phyloP scores from a whole-genome alignment of 1,140 invertebrate genomes.

The Drosophila melanica region DNA sequence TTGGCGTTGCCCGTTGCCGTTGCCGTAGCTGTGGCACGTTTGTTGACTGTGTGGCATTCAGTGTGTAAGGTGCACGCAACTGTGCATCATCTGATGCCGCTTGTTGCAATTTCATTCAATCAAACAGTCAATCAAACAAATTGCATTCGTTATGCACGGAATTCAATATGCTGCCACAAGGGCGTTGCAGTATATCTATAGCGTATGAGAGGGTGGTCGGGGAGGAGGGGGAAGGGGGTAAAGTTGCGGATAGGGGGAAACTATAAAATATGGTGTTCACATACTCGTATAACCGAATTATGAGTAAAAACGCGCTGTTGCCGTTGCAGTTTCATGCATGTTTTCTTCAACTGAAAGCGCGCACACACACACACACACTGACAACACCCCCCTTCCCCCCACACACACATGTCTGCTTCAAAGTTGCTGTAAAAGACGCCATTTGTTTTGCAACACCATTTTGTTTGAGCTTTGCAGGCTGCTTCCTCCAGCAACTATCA shows the following conservation, averaged over 20 bases:
- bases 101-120: constrained; percentile 69
- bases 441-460: constrained; percentile 80
- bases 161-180: constrained; percentile 68
- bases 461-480: constrained; percentile 66
- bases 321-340: constrained; percentile 39
- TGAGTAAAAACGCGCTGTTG: constrained; percentile 52
- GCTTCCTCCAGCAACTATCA: constrained; percentile 60
- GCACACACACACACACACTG: neutral
- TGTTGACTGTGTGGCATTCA: too few species aligned
- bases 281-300: constrained; percentile 67
- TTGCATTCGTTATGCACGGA: constrained; percentile 73
- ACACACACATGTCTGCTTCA: constrained; percentile 2
- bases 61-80: constrained; percentile 23
- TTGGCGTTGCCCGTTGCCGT: too few species aligned
- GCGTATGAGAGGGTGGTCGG: too few species aligned
- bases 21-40: neutral
- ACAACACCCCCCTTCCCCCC: neutral
- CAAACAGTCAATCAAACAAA: constrained; percentile 79
- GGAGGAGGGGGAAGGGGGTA: neutral
- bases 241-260: neutral
- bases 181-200: constrained; percentile 9
- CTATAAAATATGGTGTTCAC: constrained; percentile 15
- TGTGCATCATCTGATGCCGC: constrained; percentile 32
- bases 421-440: constrained; percentile 67
- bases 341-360: constrained; percentile 5